These are phyloP conservation scores for Pangasius djambal DNA, from an alignment of 2,797 vertebrate genomes.

Conservation along the genomic window DNA sequence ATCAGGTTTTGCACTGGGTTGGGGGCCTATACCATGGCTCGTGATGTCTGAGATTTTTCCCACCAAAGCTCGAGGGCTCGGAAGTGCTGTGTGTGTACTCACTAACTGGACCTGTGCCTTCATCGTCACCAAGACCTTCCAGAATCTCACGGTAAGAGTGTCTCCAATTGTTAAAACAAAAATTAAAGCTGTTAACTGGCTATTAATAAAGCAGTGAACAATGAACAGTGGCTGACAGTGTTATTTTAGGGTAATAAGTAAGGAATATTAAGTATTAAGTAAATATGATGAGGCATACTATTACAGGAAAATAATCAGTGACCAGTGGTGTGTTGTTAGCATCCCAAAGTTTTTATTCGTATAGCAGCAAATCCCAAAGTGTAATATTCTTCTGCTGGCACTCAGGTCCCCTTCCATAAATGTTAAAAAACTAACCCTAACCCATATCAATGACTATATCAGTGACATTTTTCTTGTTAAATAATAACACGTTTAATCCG, in stretches of 20 bases:
- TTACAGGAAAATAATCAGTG: neutral
- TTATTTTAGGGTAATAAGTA: neutral
- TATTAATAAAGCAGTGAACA: too few relatives aligned
- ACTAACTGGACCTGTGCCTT: constrained; percentile 88
- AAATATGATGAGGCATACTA: neutral
- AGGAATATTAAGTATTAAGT: neutral
- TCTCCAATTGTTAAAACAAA: neutral
- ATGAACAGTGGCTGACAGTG: neutral
- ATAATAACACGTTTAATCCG: neutral
- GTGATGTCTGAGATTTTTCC: constrained; percentile 90
- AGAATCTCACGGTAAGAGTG: constrained; percentile 80
- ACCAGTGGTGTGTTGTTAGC: neutral
- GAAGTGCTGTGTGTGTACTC: constrained; percentile 82
- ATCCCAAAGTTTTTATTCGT: neutral
- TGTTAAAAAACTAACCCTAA: neutral
- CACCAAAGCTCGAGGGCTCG: constrained; percentile 76
- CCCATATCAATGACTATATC: neutral
- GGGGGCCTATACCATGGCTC: constrained; percentile 89
- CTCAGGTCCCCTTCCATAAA: neutral
- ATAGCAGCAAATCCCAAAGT: neutral
- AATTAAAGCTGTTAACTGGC: neutral
- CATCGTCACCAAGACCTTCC: constrained; percentile 84
- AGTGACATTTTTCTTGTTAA: neutral
- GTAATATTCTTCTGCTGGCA: neutral
- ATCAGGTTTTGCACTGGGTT: constrained; percentile 87